Evolutionary conservation across 2,888 invertebrate genomes (phyloP), one percentile per base, ranked within the genome.

Genomic region (Gari tellinella): DNA sequence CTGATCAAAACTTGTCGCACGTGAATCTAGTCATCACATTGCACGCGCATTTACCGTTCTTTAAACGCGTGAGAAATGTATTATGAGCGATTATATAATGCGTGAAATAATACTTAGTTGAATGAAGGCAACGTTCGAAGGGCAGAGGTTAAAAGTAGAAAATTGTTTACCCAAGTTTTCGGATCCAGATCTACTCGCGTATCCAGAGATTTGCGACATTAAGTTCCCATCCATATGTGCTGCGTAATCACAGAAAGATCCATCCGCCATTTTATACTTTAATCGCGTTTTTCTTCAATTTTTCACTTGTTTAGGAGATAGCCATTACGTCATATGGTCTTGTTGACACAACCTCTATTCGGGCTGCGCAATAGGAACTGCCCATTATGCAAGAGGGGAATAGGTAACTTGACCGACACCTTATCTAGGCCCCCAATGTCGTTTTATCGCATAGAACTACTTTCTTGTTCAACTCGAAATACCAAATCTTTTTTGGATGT

Each of bases 321-420:
- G 76, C 65, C 72, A 72, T 85, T 85, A 85, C 85, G 85, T 85
- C 83, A 85, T 80, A 25, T 53, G 58, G 49, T 46, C 73, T 58
- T 67, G 70, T 76, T 78, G 80, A 82, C 73, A 73, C 78, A 76
- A 80, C 72, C 81, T 56, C 69, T 70, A 72, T 70, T 65, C 81
- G 68, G 68, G 51, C 72, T 82, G 75, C 75, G 78, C 81, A 83
- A 81, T 79, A 74, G 80, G 83, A 41, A 60, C 52, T 57, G 46
- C 26, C 45, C 45, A 57, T 45, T 17, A 45, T 45, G 43, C 17
- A 17, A 12, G 10, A 43, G 31, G 31, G 57, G 45, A 26, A 31
- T 10, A 31, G 31, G 31, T 31, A 31, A 10, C 4, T 10, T 31
- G 31, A 31, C 31, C 31, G 5, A 31, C 10, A 31, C 31, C 31